A percentile compares a stretch with the other conserved stretches of the same genome.
phyloP scores from a whole-genome alignment of 1,140 invertebrate species.

The Patella vulgata region DNA sequence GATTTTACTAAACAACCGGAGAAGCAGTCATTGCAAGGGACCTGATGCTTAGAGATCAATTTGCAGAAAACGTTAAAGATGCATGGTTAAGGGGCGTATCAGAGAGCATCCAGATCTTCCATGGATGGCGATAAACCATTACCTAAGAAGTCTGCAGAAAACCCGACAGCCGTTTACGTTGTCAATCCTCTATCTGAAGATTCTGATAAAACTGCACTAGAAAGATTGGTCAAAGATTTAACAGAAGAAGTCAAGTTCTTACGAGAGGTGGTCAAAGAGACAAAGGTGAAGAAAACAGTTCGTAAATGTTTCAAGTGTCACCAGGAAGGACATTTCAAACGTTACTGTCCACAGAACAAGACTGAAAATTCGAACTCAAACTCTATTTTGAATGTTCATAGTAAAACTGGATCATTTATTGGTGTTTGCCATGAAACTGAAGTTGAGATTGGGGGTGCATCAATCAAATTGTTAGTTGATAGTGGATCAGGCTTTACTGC shows the following conservation, averaged over 20 bases:
- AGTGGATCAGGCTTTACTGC: slow-evolving; percentile 16
- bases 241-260: neutral
- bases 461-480: slow-evolving; percentile 10
- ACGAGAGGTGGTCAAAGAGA: too few relatives aligned
- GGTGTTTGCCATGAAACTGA: too few relatives aligned
- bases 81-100: slow-evolving; percentile 12
- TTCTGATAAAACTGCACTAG: slow-evolving; percentile 1
- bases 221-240: neutral
- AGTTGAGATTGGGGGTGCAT: neutral
- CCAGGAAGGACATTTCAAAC: too few relatives aligned
- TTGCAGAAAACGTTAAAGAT: slow-evolving; percentile 15
- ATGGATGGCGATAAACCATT: too few relatives aligned
- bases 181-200: too few relatives aligned
- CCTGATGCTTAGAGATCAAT: slow-evolving; percentile 5
- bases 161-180: neutral
- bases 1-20: slow-evolving; percentile 6
- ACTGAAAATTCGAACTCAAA: too few relatives aligned
- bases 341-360: too few relatives aligned
- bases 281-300: too few relatives aligned
- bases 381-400: too few relatives aligned
- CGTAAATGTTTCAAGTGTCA: too few relatives aligned
- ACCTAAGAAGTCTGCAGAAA: too few relatives aligned
- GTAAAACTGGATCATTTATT: too few relatives aligned
- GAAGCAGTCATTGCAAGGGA: neutral
- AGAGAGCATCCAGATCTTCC: neutral